phyloP scores from a whole-genome alignment of 2,113 vertebrate genomes.

The Cottus gobio region DNA sequence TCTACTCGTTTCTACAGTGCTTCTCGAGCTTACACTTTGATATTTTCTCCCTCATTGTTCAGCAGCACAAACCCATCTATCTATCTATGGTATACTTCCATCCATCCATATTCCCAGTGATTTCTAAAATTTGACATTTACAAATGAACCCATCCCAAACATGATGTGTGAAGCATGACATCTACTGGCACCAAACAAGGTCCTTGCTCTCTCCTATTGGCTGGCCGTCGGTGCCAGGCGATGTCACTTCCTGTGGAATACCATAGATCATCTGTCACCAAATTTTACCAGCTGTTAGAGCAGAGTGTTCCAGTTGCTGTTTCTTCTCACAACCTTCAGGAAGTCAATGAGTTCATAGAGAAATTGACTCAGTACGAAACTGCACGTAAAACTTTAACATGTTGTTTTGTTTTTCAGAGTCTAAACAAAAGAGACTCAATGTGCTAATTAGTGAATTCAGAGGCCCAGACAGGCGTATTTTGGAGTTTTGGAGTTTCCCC shows the following conservation, averaged over 20 bases:
- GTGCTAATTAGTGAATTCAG: not conserved
- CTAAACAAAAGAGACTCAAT: not conserved
- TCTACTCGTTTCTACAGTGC: slow-evolving; percentile 4
- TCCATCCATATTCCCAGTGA: not conserved
- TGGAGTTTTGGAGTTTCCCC: not conserved
- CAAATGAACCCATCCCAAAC: not conserved
- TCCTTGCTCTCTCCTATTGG: slow-evolving; percentile 9
- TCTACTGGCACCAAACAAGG: slow-evolving; percentile 12
- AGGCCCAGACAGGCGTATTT: not conserved
- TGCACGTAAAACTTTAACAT: not conserved
- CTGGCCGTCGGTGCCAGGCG: slow-evolving; percentile 39
- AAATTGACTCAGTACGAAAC: not conserved
- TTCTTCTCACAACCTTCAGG: slow-evolving; percentile 30
- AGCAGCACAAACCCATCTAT: not conserved
- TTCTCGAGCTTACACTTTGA: slow-evolving; percentile 19
- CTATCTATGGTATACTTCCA: not conserved
- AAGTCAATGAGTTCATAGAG: slow-evolving; percentile 13
- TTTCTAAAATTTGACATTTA: not conserved
- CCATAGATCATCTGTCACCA: slow-evolving; percentile 55
- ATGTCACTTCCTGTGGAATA: slow-evolving; percentile 56
- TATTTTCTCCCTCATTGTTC: not conserved
- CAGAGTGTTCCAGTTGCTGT: slow-evolving; percentile 25
- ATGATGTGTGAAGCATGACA: not conserved
- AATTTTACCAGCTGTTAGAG: slow-evolving; percentile 40
- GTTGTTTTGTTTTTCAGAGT: not conserved